Evolutionary conservation across 2,113 vertebrate genomes (phyloP).

Genomic region (Propithecus coquereli): DNA sequence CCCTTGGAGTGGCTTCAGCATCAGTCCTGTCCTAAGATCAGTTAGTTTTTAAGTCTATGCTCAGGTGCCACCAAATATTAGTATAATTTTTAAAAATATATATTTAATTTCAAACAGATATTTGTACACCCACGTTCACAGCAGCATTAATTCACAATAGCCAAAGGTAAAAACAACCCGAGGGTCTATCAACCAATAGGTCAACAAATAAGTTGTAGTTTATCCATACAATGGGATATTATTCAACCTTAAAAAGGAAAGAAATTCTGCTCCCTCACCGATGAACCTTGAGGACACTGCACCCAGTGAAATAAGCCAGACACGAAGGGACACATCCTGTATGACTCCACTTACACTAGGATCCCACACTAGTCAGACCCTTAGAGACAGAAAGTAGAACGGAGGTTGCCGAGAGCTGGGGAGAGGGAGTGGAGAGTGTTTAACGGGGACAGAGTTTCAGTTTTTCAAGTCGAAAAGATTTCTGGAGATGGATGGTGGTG

Average conservation of each 20-base stretch:
- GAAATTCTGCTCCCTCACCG: fast-evolving
- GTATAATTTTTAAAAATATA: not conserved
- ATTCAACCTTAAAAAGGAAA: not conserved
- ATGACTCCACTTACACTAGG: fast-evolving
- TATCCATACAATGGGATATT: fast-evolving
- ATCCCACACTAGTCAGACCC: fast-evolving
- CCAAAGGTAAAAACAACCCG: not conserved
- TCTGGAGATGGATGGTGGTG: fast-evolving
- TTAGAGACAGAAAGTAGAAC: fast-evolving
- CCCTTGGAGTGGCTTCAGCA: not conserved
- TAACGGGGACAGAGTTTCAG: not conserved
- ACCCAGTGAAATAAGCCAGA: not conserved
- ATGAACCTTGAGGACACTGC: fast-evolving
- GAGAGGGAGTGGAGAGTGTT: too few species aligned
- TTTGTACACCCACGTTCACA: fast-evolving
- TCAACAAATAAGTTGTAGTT: not conserved
- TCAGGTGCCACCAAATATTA: not conserved
- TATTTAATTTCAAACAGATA: not conserved
- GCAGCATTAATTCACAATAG: too few species aligned
- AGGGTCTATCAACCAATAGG: fast-evolving
- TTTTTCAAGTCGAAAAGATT: not conserved
- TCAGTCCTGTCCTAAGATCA: not conserved
- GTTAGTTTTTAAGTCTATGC: fast-evolving
- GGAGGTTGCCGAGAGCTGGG: too few species aligned
- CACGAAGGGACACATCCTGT: fast-evolving